phyloP scores from a whole-genome alignment of 1,140 invertebrate species.

The Halictus rubicundus region DNA sequence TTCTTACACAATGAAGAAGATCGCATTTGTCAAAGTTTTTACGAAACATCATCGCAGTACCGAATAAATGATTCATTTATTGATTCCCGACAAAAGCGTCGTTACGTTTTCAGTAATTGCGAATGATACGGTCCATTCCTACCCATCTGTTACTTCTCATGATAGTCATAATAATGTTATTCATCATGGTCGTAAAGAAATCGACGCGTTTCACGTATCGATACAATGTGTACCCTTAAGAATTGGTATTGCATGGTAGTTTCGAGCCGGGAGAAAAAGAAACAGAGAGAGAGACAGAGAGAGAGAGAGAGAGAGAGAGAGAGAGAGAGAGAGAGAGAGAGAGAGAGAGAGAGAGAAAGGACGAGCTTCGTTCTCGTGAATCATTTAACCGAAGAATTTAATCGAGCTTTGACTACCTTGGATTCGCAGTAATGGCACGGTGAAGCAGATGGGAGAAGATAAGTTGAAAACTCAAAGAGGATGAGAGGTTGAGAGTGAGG shows the following conservation, averaged over 20 bases:
- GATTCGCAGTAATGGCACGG: slow-evolving; percentile 34
- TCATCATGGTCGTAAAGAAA: neutral
- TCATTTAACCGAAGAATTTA: slow-evolving; percentile 68
- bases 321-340: too few species aligned
- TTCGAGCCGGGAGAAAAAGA: slow-evolving; percentile 16
- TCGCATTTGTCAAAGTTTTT: too few species aligned
- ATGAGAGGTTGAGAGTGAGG: neutral
- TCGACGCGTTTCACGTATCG: neutral
- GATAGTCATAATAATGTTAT: neutral
- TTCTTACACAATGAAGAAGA: too few species aligned
- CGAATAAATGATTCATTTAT: too few species aligned
- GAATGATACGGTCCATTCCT: too few species aligned
- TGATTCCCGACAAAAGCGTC: too few species aligned
- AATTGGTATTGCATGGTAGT: neutral
- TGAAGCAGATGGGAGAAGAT: slow-evolving; percentile 60
- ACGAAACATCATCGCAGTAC: too few species aligned
- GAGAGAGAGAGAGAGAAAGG: too few species aligned
- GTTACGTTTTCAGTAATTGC: too few species aligned
- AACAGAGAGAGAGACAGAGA: too few species aligned
- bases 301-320: too few species aligned
- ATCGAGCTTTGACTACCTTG: slow-evolving; percentile 71
- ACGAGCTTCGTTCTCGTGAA: slow-evolving; percentile 20
- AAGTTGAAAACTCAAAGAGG: slow-evolving; percentile 62
- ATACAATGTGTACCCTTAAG: neutral
- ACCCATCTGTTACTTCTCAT: too few species aligned